A percentile compares a stretch with the other conserved stretches of the same genome.
These are phyloP conservation scores for Drosophila funebris DNA, from an alignment of 1,140 invertebrate genomes.

Conservation along the genomic window DNA sequence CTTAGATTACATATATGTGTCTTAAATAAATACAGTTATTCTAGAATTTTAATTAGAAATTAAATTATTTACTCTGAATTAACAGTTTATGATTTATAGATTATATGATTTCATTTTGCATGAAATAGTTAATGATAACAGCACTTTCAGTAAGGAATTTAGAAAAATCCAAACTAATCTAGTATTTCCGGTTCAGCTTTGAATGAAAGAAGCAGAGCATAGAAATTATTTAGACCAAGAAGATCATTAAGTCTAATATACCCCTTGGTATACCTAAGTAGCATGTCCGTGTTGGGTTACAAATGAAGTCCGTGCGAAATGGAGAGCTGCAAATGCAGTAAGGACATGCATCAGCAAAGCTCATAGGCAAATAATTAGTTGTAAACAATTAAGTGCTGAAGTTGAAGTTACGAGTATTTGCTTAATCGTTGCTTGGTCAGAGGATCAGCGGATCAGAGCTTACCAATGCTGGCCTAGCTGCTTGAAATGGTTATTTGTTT, in stretches of 20 bases:
- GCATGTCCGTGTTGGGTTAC: slow-evolving; percentile 9
- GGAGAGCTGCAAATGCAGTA: slow-evolving; percentile 1
- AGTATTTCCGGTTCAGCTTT: background rate
- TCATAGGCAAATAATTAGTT: slow-evolving; percentile 37
- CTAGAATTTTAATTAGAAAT: too few relatives aligned
- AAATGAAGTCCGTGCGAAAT: slow-evolving; percentile 11
- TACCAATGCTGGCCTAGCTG: background rate
- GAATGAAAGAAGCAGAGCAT: background rate
- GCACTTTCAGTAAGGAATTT: too few relatives aligned
- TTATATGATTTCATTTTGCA: too few relatives aligned
- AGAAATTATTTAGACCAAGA: background rate
- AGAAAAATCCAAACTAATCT: background rate
- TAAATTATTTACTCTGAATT: too few relatives aligned
- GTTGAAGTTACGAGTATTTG: background rate
- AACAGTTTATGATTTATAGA: too few relatives aligned
- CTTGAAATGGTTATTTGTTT: slow-evolving; percentile 5
- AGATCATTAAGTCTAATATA: background rate
- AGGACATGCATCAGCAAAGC: slow-evolving; percentile 35
- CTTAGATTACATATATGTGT: background rate
- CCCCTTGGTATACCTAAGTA: background rate
- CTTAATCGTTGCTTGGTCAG: background rate
- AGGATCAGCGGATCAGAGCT: background rate
- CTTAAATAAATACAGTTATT: background rate
- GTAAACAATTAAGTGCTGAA: slow-evolving; percentile 33
- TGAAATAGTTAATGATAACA: too few relatives aligned